Base-by-base conservation (phyloP, 2,113 vertebrate genomes). In the Nothoprocta pentlandii region DNA sequence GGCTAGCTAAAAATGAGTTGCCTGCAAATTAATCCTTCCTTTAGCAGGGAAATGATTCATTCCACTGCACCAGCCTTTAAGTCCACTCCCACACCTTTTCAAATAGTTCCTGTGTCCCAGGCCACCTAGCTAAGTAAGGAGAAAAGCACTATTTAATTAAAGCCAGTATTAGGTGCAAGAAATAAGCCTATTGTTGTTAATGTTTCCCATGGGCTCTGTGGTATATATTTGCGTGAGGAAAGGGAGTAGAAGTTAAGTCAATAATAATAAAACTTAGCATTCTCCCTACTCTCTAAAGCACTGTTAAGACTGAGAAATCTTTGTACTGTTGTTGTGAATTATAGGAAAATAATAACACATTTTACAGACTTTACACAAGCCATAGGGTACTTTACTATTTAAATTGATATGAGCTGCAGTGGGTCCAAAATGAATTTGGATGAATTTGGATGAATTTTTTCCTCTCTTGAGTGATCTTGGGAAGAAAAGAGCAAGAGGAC, bases 101-200 rank as follows among this genome's bases (percentile, higher is more conserved):
- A 76, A 85, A 85, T 69, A 89, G 83, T 69, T 91, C 30, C 59
- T 70, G 6, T 56, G 74, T 75, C 66, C 74, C 58, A 58, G 23
- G 36, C 12, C 4, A 47, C 87, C 63, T 26, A 58, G 39, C 47
- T 62, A 87, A 90, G 67, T 30, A 71, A 54, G 25, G 26, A 21
- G 88, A 93, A 93, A 89, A 61, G 6, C 44, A 93, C 44, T 83
- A 89, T 79, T 96, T 93, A 91, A 86, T 91, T 93, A 96, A 92
- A 84, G 20, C 10, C 62, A 32, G 44, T 58, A 73, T 58, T 82
- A 87, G 66, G 54, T 75, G 59, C 47, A 58, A 69, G 80, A 89
- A 90, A 86, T 87, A 20, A 93, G 44, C 34, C 53, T 68, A 15
- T 19, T 74, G 28, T 58, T 80, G 54, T 49, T 79, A 76, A 84